These are phyloP conservation scores for Petrocephalus microphthalmus DNA, from an alignment of 2,113 vertebrate genomes.

Conservation along the genomic window DNA sequence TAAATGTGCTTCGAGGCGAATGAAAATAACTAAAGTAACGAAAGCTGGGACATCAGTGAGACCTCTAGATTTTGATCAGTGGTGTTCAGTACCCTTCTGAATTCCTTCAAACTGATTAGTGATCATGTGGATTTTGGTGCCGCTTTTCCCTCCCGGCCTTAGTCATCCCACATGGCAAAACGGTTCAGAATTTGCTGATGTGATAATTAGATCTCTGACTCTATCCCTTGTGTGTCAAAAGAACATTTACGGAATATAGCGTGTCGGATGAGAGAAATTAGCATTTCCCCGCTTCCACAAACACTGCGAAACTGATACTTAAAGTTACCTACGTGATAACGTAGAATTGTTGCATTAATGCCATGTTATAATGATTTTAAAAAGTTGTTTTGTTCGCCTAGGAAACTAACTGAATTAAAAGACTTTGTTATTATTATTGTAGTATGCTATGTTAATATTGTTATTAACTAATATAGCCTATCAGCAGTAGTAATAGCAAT, in stretches of 20 bases:
- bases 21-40: background rate
- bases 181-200: slow-evolving; percentile 14
- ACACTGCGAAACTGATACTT: background rate
- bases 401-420: background rate
- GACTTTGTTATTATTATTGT: background rate
- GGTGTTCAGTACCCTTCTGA: background rate
- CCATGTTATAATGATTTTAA: background rate
- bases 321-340: background rate
- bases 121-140: background rate
- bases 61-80: background rate
- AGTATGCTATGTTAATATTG: background rate
- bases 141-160: background rate
- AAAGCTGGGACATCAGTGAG: background rate
- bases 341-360: background rate
- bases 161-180: slow-evolving; percentile 3
- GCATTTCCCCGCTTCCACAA: background rate
- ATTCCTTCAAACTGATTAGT: background rate
- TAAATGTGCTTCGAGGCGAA: background rate
- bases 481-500: background rate
- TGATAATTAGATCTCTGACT: slow-evolving; percentile 19
- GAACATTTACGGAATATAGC: slow-evolving; percentile 13
- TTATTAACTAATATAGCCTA: background rate
- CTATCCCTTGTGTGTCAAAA: slow-evolving; percentile 12
- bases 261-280: background rate
- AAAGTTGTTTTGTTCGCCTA: background rate